phyloP scores from a whole-genome alignment of 2,797 vertebrate species.

The Galagoides demidoff region DNA sequence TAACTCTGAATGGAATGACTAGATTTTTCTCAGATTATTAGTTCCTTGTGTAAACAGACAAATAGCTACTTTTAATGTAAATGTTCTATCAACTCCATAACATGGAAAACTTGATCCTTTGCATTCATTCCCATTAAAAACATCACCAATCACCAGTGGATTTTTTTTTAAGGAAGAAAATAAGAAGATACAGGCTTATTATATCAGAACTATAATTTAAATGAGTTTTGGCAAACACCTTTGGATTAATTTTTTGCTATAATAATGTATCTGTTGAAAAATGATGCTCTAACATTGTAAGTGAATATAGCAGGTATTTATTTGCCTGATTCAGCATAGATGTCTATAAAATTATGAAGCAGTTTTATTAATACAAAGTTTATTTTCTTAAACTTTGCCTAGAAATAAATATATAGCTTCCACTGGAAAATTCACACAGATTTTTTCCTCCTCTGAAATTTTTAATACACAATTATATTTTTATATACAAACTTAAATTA shows the following conservation, averaged over 20 bases:
- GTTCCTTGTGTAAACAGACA: conserved; percentile 60
- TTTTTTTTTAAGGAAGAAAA: not conserved
- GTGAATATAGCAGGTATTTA: not conserved
- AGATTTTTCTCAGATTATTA: conserved; percentile 70
- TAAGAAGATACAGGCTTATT: not conserved
- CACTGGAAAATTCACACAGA: not conserved
- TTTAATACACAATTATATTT: conserved; percentile 17
- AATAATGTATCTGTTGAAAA: conserved; percentile 42
- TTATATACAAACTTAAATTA: not conserved
- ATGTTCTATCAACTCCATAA: conserved; percentile 68
- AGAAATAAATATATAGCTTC: not conserved
- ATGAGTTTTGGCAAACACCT: conserved; percentile 12
- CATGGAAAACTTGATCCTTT: conserved; percentile 43
- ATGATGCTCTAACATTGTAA: not conserved
- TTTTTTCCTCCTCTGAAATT: not conserved
- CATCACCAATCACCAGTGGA: conserved; percentile 49
- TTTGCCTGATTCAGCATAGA: not conserved
- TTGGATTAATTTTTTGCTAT: conserved; percentile 29
- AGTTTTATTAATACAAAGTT: no score
- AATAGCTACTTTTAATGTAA: conserved; percentile 70
- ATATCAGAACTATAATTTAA: conserved; percentile 40
- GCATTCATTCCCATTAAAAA: not conserved
- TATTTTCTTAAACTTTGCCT: not conserved
- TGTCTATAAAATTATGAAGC: not conserved
- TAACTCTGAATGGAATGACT: conserved; percentile 56